Conservation (phyloP, 2,888 invertebrate species). For the Euclidia mi region DNA sequence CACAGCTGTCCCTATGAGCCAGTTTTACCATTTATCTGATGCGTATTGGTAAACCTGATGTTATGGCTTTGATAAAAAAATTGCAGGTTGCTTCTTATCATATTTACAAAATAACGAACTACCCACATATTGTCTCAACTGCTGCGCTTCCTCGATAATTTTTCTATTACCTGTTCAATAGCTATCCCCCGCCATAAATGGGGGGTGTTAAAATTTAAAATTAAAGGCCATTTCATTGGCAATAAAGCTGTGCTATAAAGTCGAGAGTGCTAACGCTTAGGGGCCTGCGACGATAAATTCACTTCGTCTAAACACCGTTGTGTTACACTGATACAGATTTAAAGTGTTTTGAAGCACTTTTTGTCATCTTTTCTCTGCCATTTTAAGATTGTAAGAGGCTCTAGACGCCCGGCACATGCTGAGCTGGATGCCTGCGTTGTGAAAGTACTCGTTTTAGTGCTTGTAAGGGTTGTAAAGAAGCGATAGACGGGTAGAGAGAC, state of each 20-base stretch:
- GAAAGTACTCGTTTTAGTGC: too few relatives aligned
- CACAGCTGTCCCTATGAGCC: too few relatives aligned
- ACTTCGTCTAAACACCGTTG: constrained; percentile 40
- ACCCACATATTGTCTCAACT: constrained; percentile 6
- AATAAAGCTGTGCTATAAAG: constrained; percentile 60
- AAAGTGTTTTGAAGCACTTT: background rate
- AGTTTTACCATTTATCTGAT: too few relatives aligned
- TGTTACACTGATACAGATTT: constrained; percentile 10
- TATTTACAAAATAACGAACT: constrained; percentile 1
- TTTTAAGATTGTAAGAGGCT: too few relatives aligned
- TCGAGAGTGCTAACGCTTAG: constrained; percentile 42
- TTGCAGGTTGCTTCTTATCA: background rate
- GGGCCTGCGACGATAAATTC: constrained; percentile 45
- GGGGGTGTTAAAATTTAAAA: constrained; percentile 61
- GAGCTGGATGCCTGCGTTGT: too few relatives aligned
- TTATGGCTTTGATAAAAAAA: too few relatives aligned
- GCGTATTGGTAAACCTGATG: too few relatives aligned
- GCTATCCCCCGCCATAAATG: constrained; percentile 37
- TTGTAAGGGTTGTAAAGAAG: too few relatives aligned
- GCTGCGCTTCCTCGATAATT: constrained; percentile 46
- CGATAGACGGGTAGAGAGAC: too few relatives aligned
- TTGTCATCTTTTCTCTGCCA: too few relatives aligned
- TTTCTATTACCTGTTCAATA: constrained; percentile 51
- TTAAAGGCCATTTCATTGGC: constrained; percentile 62
- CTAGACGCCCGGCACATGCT: too few relatives aligned